Percentiles rank a stretch among this genome's conserved stretches.
phyloP scores from a whole-genome alignment of 2,797 vertebrate species.

The Tenualosa ilisha region DNA sequence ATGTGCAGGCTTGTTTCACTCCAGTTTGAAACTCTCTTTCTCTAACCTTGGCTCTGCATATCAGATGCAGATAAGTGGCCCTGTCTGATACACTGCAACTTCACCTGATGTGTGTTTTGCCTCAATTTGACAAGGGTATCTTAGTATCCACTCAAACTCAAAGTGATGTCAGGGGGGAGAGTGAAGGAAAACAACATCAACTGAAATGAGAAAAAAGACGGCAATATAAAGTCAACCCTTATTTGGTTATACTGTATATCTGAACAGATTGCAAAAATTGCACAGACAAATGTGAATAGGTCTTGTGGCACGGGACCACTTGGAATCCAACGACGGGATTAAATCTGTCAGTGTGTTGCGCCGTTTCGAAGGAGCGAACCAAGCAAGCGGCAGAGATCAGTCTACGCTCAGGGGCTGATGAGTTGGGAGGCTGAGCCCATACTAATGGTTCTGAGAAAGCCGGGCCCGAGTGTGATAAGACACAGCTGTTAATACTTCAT shows the following conservation, averaged over 20 bases:
- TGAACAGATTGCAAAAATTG: background rate
- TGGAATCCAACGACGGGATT: constrained; percentile 13
- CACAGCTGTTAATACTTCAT: constrained; percentile 45
- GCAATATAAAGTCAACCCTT: constrained; percentile 2
- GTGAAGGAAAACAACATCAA: background rate
- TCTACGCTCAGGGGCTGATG: background rate
- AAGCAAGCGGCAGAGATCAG: background rate
- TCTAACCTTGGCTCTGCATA: background rate
- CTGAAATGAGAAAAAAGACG: background rate
- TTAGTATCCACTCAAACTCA: background rate
- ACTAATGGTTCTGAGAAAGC: constrained; percentile 22
- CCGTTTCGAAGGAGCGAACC: background rate
- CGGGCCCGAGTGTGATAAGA: constrained; percentile 32
- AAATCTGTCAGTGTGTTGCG: background rate
- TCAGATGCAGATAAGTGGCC: background rate
- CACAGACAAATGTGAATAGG: background rate
- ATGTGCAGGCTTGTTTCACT: background rate
- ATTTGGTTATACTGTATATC: background rate
- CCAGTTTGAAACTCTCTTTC: background rate
- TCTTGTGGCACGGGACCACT: constrained; percentile 24
- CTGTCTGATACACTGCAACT: background rate
- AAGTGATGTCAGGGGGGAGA: background rate
- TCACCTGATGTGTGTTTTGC: constrained; percentile 15
- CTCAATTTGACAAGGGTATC: background rate
- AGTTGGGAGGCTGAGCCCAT: background rate